A percentile compares a stretch with the other conserved stretches of the same genome.
These are phyloP conservation scores for Apostichopus californicus DNA, from an alignment of 35 echinoderm and acorn worm species.

Conservation along the genomic window DNA sequence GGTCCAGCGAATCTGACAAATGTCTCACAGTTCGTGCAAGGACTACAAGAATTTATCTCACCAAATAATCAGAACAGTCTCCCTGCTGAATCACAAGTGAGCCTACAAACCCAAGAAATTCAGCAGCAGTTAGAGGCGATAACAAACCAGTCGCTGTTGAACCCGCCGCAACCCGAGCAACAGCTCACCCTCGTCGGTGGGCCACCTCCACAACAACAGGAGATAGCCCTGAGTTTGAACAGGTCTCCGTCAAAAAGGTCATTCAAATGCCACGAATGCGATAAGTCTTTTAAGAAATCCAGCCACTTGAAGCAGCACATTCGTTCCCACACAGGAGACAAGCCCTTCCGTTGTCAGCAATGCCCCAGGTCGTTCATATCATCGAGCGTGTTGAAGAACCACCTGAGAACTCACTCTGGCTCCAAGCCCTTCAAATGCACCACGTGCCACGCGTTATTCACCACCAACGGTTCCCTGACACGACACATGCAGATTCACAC, in stretches of 20 bases:
- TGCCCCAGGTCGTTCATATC: constrained; percentile 95
- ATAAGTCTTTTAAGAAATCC: constrained; percentile 96
- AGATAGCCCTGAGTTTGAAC: constrained; percentile 12
- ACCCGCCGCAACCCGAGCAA: constrained; percentile 1
- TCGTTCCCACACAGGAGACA: constrained; percentile 92
- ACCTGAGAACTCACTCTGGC: constrained; percentile 82
- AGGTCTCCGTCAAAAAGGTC: constrained; percentile 67
- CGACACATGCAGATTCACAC: constrained; percentile 91
- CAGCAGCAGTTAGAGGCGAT: constrained; percentile 98
- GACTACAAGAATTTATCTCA: constrained; percentile 32
- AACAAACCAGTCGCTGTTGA: constrained; percentile 72
- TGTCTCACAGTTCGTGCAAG: constrained; percentile 52
- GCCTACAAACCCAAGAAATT: constrained; percentile 94
- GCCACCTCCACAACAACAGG: background rate
- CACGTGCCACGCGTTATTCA: constrained; percentile 77
- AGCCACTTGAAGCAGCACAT: constrained; percentile 98
- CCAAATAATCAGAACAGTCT: constrained; percentile 30
- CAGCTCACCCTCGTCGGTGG: background rate
- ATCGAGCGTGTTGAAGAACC: constrained; percentile 78
- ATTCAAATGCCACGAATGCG: constrained; percentile 76
- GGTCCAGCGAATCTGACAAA: constrained; percentile 52
- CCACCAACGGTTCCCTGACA: constrained; percentile 93
- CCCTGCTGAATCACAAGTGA: constrained; percentile 65
- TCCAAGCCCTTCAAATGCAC: constrained; percentile 81
- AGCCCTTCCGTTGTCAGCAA: constrained; percentile 80